These are phyloP conservation scores for Eugnorisma glareosa DNA, from an alignment of 2,888 invertebrate species.

Conservation along the genomic window DNA sequence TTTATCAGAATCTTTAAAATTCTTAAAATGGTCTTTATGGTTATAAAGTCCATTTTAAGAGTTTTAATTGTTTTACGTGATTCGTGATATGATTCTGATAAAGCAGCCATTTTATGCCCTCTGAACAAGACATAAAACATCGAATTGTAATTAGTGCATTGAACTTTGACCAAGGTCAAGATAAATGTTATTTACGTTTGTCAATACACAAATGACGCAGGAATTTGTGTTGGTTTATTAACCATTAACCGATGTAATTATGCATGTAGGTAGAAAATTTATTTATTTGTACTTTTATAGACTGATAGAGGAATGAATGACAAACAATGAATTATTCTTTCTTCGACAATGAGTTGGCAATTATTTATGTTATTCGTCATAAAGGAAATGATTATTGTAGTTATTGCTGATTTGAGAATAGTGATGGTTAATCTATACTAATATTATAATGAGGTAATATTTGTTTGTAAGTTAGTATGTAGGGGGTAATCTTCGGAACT, in stretches of 20 bases:
- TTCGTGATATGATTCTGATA: too few relatives aligned
- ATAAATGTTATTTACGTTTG: slow-evolving; percentile 14
- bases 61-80: too few relatives aligned
- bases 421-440: too few relatives aligned
- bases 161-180: slow-evolving; percentile 41
- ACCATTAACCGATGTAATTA: slow-evolving; percentile 18
- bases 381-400: slow-evolving; percentile 61
- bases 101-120: too few relatives aligned
- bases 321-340: slow-evolving; percentile 1
- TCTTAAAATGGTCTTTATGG: too few relatives aligned
- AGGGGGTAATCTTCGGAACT: too few relatives aligned
- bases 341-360: slow-evolving; percentile 16
- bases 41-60: too few relatives aligned
- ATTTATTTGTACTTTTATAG: slow-evolving; percentile 1
- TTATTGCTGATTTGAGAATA: neutral
- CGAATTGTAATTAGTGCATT: slow-evolving; percentile 23
- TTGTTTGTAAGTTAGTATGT: too few relatives aligned
- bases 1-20: too few relatives aligned
- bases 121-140: too few relatives aligned
- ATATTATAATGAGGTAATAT: too few relatives aligned
- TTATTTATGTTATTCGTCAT: neutral
- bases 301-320: slow-evolving; percentile 9
- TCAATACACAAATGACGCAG: slow-evolving; percentile 33
- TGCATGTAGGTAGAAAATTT: slow-evolving; percentile 4
- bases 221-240: slow-evolving; percentile 1